These are phyloP conservation scores for Xiphophorus maculatus DNA, from an alignment of 2,113 vertebrate species.

Conservation along the genomic window DNA sequence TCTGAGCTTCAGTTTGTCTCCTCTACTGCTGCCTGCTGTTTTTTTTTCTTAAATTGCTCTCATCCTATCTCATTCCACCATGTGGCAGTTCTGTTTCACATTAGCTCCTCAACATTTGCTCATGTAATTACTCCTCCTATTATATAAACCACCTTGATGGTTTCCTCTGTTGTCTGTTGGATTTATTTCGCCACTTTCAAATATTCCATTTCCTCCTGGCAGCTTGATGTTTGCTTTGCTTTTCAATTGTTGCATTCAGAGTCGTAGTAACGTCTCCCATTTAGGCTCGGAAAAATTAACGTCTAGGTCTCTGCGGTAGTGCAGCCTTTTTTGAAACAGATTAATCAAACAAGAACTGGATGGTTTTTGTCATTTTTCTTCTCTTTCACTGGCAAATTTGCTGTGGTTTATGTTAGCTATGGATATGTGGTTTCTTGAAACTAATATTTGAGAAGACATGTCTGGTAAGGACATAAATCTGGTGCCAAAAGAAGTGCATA, in stretches of 20 bases:
- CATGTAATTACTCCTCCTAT: too few species aligned
- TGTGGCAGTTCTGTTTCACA: too few species aligned
- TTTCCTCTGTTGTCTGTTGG: too few species aligned
- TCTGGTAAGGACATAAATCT: background rate
- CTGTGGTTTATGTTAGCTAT: background rate
- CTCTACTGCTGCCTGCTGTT: too few species aligned
- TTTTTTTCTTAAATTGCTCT: too few species aligned
- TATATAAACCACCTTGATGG: too few species aligned
- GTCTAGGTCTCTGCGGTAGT: background rate
- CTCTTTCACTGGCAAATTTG: background rate
- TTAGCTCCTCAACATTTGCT: too few species aligned
- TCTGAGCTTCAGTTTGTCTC: too few species aligned
- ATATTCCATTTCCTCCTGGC: background rate
- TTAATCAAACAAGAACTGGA: background rate
- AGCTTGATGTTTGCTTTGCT: background rate
- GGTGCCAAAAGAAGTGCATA: background rate
- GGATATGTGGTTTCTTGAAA: background rate
- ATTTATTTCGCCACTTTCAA: too few species aligned
- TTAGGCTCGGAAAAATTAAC: background rate
- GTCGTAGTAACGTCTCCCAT: too few species aligned
- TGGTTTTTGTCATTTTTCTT: background rate
- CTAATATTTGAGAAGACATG: background rate
- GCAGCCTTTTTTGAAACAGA: background rate
- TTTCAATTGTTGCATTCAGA: too few species aligned
- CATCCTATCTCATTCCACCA: too few species aligned